These are phyloP conservation scores for Pterocles orientalis DNA, from an alignment of 2,113 vertebrate species.

Conservation along the genomic window DNA sequence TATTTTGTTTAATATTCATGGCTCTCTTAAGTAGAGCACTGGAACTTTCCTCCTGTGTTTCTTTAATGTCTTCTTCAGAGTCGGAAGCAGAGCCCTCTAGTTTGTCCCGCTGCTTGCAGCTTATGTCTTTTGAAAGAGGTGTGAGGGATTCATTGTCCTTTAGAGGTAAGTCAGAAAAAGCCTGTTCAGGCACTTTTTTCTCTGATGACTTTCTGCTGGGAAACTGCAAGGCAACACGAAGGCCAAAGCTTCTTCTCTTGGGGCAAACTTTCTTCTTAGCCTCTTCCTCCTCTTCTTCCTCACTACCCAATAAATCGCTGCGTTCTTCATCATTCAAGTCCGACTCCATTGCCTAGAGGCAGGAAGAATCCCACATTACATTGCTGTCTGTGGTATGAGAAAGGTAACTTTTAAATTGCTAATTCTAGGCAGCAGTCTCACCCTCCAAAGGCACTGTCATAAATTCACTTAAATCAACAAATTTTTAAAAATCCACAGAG, in stretches of 20 bases:
- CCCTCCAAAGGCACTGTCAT: not conserved
- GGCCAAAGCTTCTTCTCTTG: slow-evolving; percentile 80
- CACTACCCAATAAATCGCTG: slow-evolving; percentile 52
- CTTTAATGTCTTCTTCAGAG: slow-evolving; percentile 75
- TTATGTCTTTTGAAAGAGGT: slow-evolving; percentile 51
- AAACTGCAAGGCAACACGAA: slow-evolving; percentile 90
- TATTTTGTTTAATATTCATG: slow-evolving; percentile 96
- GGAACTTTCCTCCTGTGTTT: slow-evolving; percentile 70
- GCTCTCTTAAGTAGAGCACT: slow-evolving; percentile 82
- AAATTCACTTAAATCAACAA: not conserved
- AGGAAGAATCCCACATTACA: not conserved
- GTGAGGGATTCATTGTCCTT: slow-evolving; percentile 32
- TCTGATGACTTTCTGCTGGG: slow-evolving; percentile 80
- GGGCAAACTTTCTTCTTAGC: not conserved
- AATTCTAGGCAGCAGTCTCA: not conserved
- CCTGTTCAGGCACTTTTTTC: slow-evolving; percentile 36
- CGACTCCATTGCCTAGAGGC: slow-evolving; percentile 64
- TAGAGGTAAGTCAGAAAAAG: slow-evolving; percentile 27
- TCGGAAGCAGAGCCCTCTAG: slow-evolving; percentile 66
- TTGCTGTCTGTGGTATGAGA: not conserved
- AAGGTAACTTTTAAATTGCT: not conserved
- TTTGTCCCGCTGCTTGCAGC: not conserved
- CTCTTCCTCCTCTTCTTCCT: slow-evolving; percentile 72
- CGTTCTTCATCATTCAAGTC: slow-evolving; percentile 72
- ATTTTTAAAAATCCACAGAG: not conserved